A percentile compares a stretch with the other conserved stretches of the same genome.
These are phyloP conservation scores for Polypterus bichir DNA, from an alignment of 2,113 vertebrate species.

Conservation along the genomic window DNA sequence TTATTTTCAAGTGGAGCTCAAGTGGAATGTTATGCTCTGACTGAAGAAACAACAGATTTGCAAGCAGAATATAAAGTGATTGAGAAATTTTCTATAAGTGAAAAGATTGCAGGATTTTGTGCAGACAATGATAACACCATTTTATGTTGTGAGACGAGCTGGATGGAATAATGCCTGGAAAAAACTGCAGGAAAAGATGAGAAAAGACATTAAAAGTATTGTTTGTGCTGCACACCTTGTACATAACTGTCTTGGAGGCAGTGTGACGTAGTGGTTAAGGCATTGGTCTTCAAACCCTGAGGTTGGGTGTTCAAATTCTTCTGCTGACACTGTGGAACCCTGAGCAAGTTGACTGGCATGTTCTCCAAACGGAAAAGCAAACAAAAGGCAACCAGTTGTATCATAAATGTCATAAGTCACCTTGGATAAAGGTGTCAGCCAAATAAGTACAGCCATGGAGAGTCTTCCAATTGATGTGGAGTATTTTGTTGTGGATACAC, in stretches of 20 bases:
- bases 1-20: not conserved
- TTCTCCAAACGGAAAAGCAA: no score
- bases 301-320: no score
- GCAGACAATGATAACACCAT: not conserved
- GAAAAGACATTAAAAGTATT: not conserved
- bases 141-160: not conserved
- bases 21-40: not conserved
- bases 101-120: not conserved
- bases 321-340: no score
- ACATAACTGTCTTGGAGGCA: not conserved
- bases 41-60: not conserved
- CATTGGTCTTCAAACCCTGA: no score
- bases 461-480: not conserved
- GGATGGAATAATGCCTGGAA: not conserved
- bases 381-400: no score
- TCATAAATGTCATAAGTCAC: no score
- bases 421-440: no score
- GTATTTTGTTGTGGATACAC: not conserved
- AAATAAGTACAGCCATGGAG: not conserved
- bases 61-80: not conserved
- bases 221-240: not conserved
- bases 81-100: not conserved
- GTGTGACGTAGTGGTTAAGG: no score
- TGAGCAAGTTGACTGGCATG: no score
- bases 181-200: not conserved